Evolutionary conservation across 1,140 invertebrate species (phyloP).

Genomic region (Drosophila bifasciata): DNA sequence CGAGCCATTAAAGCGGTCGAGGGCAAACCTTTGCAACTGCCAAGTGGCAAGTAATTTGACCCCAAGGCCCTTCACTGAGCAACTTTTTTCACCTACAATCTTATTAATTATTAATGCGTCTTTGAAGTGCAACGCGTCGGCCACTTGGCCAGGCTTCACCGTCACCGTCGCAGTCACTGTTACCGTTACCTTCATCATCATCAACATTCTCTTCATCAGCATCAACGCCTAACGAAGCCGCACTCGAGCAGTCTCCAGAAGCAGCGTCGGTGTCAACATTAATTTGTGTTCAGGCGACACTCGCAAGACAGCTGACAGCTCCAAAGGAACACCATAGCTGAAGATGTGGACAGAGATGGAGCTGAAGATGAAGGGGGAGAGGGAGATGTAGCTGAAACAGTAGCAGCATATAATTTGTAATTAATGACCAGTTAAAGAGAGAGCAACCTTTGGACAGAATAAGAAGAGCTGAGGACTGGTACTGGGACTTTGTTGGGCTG

Average conservation of each 20-base stretch:
- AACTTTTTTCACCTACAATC: conserved; percentile 53
- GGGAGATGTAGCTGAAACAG: conserved; percentile 15
- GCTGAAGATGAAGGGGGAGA: too few species aligned
- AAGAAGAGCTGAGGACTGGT: not conserved
- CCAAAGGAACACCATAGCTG: conserved; percentile 23
- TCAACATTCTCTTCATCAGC: conserved; percentile 1
- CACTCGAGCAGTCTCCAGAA: conserved; percentile 48
- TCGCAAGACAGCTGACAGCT: conserved; percentile 68
- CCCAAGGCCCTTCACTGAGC: conserved; percentile 18
- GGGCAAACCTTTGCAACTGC: conserved; percentile 49
- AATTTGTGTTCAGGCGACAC: conserved; percentile 76
- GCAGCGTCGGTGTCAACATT: conserved; percentile 66
- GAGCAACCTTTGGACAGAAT: conserved; percentile 37
- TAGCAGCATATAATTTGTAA: conserved; percentile 79
- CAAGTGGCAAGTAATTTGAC: conserved; percentile 54
- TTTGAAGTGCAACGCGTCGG: conserved; percentile 60
- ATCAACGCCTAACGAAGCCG: conserved; percentile 66
- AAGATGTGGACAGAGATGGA: too few species aligned
- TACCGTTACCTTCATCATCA: too few species aligned
- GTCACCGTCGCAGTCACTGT: not conserved
- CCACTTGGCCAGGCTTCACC: conserved; percentile 47
- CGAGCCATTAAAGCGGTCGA: conserved; percentile 28
- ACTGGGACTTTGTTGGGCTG: conserved; percentile 31
- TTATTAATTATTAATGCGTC: conserved; percentile 79
- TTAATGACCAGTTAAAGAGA: conserved; percentile 80